These are phyloP conservation scores for Bubo blakistoni DNA, from an alignment of 2,113 vertebrate genomes.

Conservation along the genomic window DNA sequence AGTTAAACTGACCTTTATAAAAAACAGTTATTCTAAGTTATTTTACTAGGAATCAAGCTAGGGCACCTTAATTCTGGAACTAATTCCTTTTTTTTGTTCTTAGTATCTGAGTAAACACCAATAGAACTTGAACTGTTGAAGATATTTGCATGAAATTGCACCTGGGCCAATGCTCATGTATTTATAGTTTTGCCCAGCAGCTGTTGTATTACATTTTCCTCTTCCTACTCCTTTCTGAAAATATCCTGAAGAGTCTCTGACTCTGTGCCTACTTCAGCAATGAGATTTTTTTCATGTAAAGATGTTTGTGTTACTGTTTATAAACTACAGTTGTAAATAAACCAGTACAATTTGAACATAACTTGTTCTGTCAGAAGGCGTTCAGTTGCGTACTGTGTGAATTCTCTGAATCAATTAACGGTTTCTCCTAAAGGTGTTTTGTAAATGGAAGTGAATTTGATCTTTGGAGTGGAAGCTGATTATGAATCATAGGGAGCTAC, in stretches of 20 bases:
- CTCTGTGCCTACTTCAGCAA: slow-evolving; percentile 70
- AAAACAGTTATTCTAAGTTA: slow-evolving; percentile 56
- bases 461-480: neutral
- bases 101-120: slow-evolving; percentile 59
- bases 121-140: slow-evolving; percentile 68
- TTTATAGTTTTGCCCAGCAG: slow-evolving; percentile 61
- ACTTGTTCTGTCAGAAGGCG: slow-evolving; percentile 14
- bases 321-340: slow-evolving; percentile 83
- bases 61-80: slow-evolving; percentile 67
- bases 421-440: slow-evolving; percentile 1
- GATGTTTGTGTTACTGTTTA: slow-evolving; percentile 80
- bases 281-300: slow-evolving; percentile 76
- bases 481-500: neutral
- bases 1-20: slow-evolving; percentile 62
- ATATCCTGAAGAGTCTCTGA: slow-evolving; percentile 61
- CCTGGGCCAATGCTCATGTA: slow-evolving; percentile 61
- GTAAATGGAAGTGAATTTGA: neutral
- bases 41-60: slow-evolving; percentile 67
- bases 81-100: neutral
- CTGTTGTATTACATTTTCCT: slow-evolving; percentile 63
- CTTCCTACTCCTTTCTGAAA: slow-evolving; percentile 57
- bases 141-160: slow-evolving; percentile 76
- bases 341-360: slow-evolving; percentile 75
- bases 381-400: neutral
- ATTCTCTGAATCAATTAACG: neutral